Evolutionary conservation across 92 coral and sea anemone species (phyloP), one percentile per base, ranked within the genome.

Genomic region (Actinostola sp.): DNA sequence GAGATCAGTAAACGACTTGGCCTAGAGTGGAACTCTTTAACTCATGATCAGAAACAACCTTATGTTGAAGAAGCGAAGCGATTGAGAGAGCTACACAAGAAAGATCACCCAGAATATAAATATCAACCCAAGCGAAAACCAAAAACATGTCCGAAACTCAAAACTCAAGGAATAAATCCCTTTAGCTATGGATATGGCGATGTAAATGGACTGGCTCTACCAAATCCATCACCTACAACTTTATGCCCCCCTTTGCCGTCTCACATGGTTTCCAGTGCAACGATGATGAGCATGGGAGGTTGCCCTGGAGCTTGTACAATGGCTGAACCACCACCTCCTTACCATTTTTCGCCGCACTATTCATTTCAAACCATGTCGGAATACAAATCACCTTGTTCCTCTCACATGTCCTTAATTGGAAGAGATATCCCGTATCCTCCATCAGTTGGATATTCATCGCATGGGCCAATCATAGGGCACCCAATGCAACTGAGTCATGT

Each of bases 1-100:
- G 99, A 95, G 86, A 95, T 95, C n/a, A 95, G 99, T 45, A 95
- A 95, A 63, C 84, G 99, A 12, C 80, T 95, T 13, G 99, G 99
- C 4, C 85, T 89, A 61, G 99, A 95, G 63, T 95, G 99, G 99
- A 95, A 95, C 75, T 88, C 93, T 13, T 79, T 95, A 8, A 75
- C 99, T 10, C 88, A 89, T 13, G 97, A 91, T 6, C 80, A 89
- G 19, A 95, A 95, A 63, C 90, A 91, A 35, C 99, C 99, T n/a
- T 95, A 95, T 71, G 93, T 95, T 3, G 88, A 88, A 43, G 99
- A 95, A 67, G 99, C 99, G 17, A 95, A 95, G 64, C 76, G 92
- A 57, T 71, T 95, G 15, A 79, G 99, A 34, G 93, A 88, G 71
- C 81, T 88, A 53, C 99, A 95, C 75, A 95, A 95, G 80, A 95